These are phyloP conservation scores for Oreochromis niloticus DNA, from an alignment of 2,113 vertebrate species.

Conservation along the genomic window DNA sequence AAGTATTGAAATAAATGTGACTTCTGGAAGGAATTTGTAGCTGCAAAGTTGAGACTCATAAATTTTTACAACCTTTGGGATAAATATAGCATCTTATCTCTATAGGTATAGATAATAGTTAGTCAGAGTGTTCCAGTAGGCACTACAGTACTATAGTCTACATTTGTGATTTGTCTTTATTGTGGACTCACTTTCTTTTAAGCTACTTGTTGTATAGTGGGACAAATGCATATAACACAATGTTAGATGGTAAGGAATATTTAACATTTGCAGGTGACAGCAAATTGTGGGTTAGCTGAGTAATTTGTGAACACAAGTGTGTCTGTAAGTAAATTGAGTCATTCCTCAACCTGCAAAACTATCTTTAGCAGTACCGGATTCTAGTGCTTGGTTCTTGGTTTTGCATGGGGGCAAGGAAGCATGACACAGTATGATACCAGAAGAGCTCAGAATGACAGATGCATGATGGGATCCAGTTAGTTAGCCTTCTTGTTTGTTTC, in stretches of 20 bases:
- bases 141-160: neutral
- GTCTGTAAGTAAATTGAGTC: neutral
- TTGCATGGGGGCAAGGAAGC: neutral
- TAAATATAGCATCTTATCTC: neutral
- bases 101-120: neutral
- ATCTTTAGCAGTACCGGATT: neutral
- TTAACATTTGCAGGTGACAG: neutral
- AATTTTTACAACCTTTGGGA: neutral
- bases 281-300: neutral
- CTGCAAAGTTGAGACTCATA: neutral
- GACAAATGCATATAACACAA: neutral
- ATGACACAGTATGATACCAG: neutral
- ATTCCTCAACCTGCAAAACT: neutral
- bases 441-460: neutral
- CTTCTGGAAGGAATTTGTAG: neutral
- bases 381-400: neutral
- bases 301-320: neutral
- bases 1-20: neutral
- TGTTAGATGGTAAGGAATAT: neutral
- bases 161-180: neutral
- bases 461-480: neutral
- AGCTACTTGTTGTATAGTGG: neutral
- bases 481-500: neutral
- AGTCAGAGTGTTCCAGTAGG: neutral
- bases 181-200: neutral